Percentiles rank a stretch among this genome's conserved stretches.
Evolutionary conservation across 2,888 invertebrate genomes (phyloP).

Genomic region (Megalurothrips usitatus): DNA sequence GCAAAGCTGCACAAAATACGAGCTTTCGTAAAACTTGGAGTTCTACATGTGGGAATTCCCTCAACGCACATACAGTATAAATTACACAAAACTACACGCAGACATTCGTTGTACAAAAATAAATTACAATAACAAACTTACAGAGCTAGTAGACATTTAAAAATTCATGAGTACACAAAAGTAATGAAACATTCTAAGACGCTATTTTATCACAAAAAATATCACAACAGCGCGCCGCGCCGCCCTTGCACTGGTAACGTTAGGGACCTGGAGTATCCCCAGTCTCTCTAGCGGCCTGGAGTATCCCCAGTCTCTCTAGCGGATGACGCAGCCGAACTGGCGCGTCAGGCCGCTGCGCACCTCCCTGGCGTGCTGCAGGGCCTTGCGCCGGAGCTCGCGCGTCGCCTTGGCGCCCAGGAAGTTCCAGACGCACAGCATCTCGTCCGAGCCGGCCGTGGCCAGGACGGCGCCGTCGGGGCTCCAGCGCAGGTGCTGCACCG

Average conservation of each 20-base stretch:
- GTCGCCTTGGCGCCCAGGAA: background rate
- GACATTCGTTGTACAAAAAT: too few species aligned
- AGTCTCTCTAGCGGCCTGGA: too few species aligned
- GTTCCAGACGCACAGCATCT: constrained; percentile 4
- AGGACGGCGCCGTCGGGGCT: constrained; percentile 1
- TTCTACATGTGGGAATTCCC: too few species aligned
- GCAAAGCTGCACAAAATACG: too few species aligned
- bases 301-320: background rate
- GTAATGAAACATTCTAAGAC: background rate
- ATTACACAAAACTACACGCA: too few species aligned
- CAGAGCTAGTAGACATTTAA: background rate
- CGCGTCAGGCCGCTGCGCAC: background rate
- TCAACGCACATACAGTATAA: too few species aligned
- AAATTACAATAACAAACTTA: too few species aligned
- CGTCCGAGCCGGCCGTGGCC: background rate
- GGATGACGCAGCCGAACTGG: background rate
- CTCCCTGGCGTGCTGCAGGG: background rate
- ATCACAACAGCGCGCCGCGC: background rate
- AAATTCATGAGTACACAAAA: background rate
- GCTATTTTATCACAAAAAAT: background rate
- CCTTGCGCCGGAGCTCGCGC: background rate
- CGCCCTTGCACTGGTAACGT: background rate
- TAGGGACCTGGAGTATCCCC: too few species aligned
- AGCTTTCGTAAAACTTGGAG: too few species aligned
- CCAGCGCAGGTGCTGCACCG: background rate